Evolutionary conservation across 2,888 invertebrate species (phyloP).

Genomic region (Ormyrus nitidulus): DNA sequence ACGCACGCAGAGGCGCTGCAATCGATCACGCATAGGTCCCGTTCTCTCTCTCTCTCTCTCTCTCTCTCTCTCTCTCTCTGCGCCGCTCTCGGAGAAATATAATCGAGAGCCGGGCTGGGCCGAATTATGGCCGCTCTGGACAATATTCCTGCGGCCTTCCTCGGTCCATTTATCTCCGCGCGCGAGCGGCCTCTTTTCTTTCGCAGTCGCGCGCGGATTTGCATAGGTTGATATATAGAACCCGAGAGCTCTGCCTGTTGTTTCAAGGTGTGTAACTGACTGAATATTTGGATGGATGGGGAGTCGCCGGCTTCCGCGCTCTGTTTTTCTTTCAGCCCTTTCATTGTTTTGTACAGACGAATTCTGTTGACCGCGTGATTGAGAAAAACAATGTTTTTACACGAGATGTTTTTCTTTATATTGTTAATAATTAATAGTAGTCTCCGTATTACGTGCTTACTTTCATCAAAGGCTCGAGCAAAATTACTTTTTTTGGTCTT

Average conservation of each 20-base stretch:
- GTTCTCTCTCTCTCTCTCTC: neutral
- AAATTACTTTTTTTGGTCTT: too few relatives aligned
- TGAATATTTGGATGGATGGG: conserved; percentile 21
- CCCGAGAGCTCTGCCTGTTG: neutral
- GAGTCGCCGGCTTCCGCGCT: neutral
- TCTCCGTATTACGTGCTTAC: too few relatives aligned
- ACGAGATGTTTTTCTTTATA: too few relatives aligned
- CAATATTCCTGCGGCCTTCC: conserved; percentile 1
- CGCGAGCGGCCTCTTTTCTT: conserved; percentile 15
- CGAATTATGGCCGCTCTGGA: conserved; percentile 18
- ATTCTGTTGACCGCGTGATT: neutral
- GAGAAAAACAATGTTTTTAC: too few relatives aligned
- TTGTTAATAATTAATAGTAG: too few relatives aligned
- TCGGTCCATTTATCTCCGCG: conserved; percentile 26
- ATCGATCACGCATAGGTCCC: conserved; percentile 31
- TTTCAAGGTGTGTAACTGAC: conserved; percentile 30
- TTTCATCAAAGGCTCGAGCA: too few relatives aligned
- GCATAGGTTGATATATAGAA: conserved; percentile 41
- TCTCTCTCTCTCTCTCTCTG: neutral
- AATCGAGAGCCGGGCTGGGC: conserved; percentile 12
- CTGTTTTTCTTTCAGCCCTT: neutral
- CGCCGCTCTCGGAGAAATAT: conserved; percentile 27
- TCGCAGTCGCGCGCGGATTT: conserved; percentile 4
- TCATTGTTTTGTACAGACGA: neutral
- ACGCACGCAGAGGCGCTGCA: neutral